phyloP scores from a whole-genome alignment of 2,888 invertebrate genomes.

The Drosophila phalerata region DNA sequence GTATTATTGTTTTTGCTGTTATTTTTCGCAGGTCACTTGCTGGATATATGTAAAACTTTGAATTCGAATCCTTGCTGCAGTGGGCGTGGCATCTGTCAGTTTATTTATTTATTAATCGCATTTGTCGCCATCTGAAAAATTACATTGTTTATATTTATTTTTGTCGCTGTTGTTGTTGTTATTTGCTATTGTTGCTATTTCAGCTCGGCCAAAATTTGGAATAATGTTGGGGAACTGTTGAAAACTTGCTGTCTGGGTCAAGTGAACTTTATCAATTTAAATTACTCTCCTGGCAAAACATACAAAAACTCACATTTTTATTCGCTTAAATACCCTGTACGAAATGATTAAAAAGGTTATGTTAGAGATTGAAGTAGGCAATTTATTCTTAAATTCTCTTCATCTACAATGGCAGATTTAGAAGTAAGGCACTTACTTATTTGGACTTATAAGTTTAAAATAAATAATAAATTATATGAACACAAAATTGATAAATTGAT shows the following conservation, averaged over 20 bases:
- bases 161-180: slow-evolving; percentile 15
- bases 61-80: slow-evolving; percentile 28
- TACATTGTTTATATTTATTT: slow-evolving; percentile 22
- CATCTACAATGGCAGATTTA: too few species aligned
- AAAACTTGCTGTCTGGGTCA: slow-evolving; percentile 30
- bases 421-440: too few species aligned
- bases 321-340: slow-evolving; percentile 9
- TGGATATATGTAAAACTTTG: slow-evolving; percentile 54
- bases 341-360: background rate
- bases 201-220: background rate
- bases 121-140: slow-evolving; percentile 53
- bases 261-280: slow-evolving; percentile 67
- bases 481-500: too few species aligned
- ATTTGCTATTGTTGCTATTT: slow-evolving; percentile 7
- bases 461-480: too few species aligned
- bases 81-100: slow-evolving; percentile 52
- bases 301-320: slow-evolving; percentile 40
- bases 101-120: slow-evolving; percentile 65
- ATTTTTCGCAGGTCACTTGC: slow-evolving; percentile 25
- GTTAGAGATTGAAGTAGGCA: background rate
- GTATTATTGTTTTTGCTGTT: background rate
- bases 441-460: background rate
- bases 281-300: slow-evolving; percentile 48
- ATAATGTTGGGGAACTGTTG: slow-evolving; percentile 1
- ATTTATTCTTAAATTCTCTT: background rate